phyloP scores from a whole-genome alignment of 2,797 vertebrate genomes.

The Hypotaenidia philippensis region DNA sequence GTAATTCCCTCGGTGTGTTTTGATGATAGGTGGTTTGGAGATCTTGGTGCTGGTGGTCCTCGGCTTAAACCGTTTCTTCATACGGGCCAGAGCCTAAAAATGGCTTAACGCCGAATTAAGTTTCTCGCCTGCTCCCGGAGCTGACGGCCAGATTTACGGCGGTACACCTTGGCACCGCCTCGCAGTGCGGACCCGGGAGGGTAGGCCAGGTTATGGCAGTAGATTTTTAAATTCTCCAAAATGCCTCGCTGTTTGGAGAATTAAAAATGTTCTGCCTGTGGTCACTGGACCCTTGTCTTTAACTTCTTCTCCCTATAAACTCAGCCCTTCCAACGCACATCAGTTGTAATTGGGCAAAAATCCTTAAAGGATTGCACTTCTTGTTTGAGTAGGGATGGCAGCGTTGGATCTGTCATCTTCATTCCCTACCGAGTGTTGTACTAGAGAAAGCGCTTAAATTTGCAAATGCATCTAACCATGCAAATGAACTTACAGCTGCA shows the following conservation, averaged over 20 bases:
- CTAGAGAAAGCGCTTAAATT: background rate
- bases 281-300: background rate
- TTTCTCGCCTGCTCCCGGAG: background rate
- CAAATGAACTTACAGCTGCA: background rate
- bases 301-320: background rate
- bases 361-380: background rate
- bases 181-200: background rate
- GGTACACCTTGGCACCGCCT: background rate
- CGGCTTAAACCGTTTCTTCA: background rate
- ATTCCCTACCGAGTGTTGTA: background rate
- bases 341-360: background rate
- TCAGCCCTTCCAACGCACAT: background rate
- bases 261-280: background rate
- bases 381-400: background rate
- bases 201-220: fast-evolving
- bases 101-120: background rate
- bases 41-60: background rate
- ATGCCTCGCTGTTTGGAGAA: background rate
- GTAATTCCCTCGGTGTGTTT: background rate
- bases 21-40: background rate
- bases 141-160: background rate
- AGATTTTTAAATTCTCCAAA: background rate
- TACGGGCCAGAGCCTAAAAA: background rate
- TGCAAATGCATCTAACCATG: background rate
- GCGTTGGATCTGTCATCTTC: background rate